Conservation (phyloP, 2,888 invertebrate genomes). For the Rhogogaster chlorosoma region DNA sequence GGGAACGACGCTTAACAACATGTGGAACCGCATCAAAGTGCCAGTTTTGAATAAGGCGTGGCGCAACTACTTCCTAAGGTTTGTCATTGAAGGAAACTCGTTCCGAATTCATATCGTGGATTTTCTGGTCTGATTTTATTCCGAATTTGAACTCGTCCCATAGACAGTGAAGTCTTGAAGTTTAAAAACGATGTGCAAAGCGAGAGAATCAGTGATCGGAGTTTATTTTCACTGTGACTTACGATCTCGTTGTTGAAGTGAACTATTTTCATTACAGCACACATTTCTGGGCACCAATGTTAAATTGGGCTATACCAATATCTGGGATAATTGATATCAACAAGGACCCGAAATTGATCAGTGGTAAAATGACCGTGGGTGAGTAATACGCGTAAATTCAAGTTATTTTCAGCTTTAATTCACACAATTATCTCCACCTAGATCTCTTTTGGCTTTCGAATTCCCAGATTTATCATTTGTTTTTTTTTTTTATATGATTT, state of each 20-base stretch:
- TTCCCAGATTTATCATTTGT: neutral
- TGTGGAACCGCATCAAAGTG: neutral
- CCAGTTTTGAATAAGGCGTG: slow-evolving; percentile 21
- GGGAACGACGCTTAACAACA: neutral
- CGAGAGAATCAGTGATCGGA: neutral
- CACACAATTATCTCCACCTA: neutral
- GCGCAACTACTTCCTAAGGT: slow-evolving; percentile 29
- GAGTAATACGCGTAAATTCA: slow-evolving; percentile 67
- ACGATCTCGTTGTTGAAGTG: neutral
- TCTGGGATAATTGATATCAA: slow-evolving; percentile 95
- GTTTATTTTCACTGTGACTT: neutral
- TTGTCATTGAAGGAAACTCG: neutral
- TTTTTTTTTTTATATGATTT: neutral
- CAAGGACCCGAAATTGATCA: slow-evolving; percentile 94
- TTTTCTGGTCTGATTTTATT: too few relatives aligned
- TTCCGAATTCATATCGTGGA: neutral
- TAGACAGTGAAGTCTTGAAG: neutral
- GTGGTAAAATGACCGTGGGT: slow-evolving; percentile 98
- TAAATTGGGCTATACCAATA: slow-evolving; percentile 98
- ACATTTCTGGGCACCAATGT: slow-evolving; percentile 98
- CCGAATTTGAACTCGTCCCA: too few relatives aligned
- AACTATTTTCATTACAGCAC: slow-evolving; percentile 82
- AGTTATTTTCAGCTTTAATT: neutral
- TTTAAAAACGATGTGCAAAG: neutral
- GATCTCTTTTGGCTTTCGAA: neutral